phyloP scores from a whole-genome alignment of 2,113 vertebrate genomes.

The Sminthopsis crassicaudata region DNA sequence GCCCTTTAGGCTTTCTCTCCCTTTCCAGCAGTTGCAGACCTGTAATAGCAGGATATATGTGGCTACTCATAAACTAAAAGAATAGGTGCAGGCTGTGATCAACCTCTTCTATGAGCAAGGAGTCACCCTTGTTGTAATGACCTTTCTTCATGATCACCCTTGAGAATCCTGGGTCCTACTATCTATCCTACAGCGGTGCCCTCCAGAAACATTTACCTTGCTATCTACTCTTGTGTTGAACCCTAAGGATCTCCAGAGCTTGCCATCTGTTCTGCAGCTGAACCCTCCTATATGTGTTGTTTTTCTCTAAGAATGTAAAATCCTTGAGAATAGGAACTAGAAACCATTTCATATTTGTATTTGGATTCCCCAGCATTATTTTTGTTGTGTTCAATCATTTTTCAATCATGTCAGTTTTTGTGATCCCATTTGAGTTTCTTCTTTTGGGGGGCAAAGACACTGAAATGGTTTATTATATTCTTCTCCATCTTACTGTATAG shows the following conservation, averaged over 20 bases:
- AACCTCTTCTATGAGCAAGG: not conserved
- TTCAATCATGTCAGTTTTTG: not conserved
- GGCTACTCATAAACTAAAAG: not conserved
- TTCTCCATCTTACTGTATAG: not conserved
- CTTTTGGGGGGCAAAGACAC: not conserved
- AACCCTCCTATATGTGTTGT: not conserved
- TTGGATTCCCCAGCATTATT: not conserved
- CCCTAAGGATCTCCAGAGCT: not conserved
- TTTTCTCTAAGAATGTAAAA: not conserved
- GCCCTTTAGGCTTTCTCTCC: not conserved
- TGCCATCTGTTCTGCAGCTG: not conserved
- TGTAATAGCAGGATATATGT: not conserved
- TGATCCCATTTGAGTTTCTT: not conserved
- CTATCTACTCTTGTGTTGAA: not conserved
- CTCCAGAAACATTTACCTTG: not conserved
- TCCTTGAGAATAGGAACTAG: not conserved
- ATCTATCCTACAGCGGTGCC: not conserved
- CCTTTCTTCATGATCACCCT: not conserved
- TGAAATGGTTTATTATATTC: not conserved
- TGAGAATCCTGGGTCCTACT: not conserved
- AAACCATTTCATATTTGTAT: not conserved
- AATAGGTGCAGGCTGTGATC: not conserved
- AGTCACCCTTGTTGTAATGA: not conserved
- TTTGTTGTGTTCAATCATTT: not conserved
- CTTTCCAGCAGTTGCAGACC: not conserved